Base-by-base conservation (phyloP, 2,797 vertebrate genomes). In the Argya squamiceps region DNA sequence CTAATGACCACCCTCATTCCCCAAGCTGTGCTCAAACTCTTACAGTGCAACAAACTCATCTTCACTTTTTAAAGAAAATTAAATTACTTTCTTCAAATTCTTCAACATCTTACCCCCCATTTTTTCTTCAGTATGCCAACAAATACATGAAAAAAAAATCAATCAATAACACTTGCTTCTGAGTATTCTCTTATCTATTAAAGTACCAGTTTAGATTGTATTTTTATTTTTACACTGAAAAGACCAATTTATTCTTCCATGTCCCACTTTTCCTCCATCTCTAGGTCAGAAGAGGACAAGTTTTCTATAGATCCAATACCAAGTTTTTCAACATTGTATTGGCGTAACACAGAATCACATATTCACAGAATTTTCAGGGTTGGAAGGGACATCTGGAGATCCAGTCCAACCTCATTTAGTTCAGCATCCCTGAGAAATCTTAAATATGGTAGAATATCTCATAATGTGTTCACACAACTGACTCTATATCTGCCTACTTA, bases 81-180 rank as follows among this genome's bases (percentile, higher is more conserved):
- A 84, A 93, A 73, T 71, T 14, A 37, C 0, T 2, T 86, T 53
- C 11, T 64, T 36, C 19, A 44, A 74, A 34, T 59, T 68, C 24
- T 74, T 80, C 13, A 65, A 12, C 2, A 13, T 2, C 3, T 43
- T 9, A 2, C 3, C 9, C 11, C 6, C 1, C 2, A 1, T 23
- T 56, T 79, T 84, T 83, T 65, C 8, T 75, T 71, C 21, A 32
- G 3, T 34, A 47, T 44, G 8, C 3, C 1, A 21, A 43, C 11
- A 78, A 71, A 81, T 32, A 62, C 22, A 49, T 8, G 17, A 9
- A 30, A 50, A 65, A 65, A 32, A 15, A 41, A 4, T 1, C 2
- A 43, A 4, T 56, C 1, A 60, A 34, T n/a, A 49, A n/a, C 1
- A 5, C 3, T 62, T 26, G 2, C 5, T 56, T 88, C 5, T 76